Evolutionary conservation across 2,797 vertebrate species (phyloP).

Genomic region (Sebastes baramenuke): DNA sequence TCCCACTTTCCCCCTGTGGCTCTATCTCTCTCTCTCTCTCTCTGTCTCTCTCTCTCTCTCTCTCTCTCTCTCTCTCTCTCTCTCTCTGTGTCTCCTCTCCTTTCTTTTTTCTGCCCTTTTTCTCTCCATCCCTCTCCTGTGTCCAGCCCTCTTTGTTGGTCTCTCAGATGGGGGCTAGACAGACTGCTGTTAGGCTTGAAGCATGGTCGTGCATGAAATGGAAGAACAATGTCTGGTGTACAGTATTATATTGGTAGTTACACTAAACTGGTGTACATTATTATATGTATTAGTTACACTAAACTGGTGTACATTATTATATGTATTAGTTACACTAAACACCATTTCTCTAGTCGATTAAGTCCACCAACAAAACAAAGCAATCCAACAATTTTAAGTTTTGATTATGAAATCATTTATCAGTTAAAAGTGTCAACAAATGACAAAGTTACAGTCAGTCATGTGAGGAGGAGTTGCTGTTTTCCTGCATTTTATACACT

Average conservation of each 20-base stretch:
- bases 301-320: background rate
- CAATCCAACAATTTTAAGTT: background rate
- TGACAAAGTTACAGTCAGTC: too few species aligned
- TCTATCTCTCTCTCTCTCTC: background rate
- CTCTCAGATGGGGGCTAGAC: background rate
- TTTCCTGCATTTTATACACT: too few species aligned
- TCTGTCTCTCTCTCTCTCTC: background rate
- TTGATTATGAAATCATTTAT: background rate
- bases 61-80: background rate
- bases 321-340: background rate
- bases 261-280: too few species aligned
- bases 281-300: background rate
- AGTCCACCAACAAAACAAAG: background rate
- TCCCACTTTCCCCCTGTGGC: conserved; percentile 12
- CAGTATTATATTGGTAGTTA: too few species aligned
- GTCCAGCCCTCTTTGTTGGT: background rate
- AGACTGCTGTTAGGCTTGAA: background rate
- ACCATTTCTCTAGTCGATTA: background rate
- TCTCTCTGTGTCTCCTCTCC: background rate
- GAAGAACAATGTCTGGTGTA: background rate
- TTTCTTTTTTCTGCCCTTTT: background rate
- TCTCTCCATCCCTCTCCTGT: background rate
- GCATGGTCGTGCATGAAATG: background rate
- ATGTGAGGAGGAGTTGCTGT: too few species aligned
- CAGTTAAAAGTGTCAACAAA: background rate